Conservation (phyloP, 1,140 invertebrate species). For the Polyergus mexicanus region DNA sequence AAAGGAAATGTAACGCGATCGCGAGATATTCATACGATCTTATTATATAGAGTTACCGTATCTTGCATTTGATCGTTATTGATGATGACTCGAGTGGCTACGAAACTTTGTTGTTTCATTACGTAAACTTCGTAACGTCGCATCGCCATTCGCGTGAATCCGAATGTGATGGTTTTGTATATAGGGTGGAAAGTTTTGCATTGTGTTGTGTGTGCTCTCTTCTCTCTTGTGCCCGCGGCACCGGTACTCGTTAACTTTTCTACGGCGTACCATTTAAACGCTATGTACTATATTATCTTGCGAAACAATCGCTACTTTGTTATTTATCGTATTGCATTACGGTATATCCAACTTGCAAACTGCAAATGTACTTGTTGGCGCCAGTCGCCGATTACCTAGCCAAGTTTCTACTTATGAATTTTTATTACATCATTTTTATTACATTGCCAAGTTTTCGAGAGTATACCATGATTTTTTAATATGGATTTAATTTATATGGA, state of each 20-base stretch:
- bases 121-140: constrained; percentile 35
- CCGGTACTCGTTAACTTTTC: constrained; percentile 53
- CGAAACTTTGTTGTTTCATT: constrained; percentile 34
- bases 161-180: constrained; percentile 60
- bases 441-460: background rate
- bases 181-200: constrained; percentile 50
- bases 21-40: background rate
- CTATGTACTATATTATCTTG: constrained; percentile 38
- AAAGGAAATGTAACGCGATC: constrained; percentile 9
- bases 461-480: background rate
- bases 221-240: background rate
- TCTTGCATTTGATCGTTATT: constrained; percentile 36
- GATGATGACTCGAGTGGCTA: constrained; percentile 26
- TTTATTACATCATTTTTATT: background rate
- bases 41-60: constrained; percentile 22
- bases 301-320: constrained; percentile 58
- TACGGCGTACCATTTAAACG: constrained; percentile 36
- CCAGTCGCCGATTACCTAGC: background rate
- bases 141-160: constrained; percentile 50
- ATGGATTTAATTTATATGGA: background rate
- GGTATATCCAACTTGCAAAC: constrained; percentile 41
- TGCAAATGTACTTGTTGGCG: constrained; percentile 12
- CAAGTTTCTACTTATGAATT: background rate
- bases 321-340: constrained; percentile 29
- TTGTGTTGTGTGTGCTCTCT: constrained; percentile 28